Base-by-base conservation (phyloP, 2,113 vertebrate genomes). In the Turnix velox region DNA sequence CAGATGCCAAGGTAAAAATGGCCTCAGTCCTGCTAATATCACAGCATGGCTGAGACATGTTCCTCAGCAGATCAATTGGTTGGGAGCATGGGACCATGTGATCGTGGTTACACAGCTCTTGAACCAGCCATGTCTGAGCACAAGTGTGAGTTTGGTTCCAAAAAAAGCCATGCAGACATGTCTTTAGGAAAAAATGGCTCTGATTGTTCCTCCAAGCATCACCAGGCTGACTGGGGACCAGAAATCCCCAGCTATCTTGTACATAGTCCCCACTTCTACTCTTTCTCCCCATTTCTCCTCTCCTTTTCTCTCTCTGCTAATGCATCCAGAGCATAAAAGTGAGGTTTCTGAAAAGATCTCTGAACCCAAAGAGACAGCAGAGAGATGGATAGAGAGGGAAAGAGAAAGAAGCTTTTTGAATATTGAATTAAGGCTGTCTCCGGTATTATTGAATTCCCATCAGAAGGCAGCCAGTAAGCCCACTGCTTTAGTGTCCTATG, bases 361-460 rank as follows among this genome's bases (percentile, higher is more conserved):
- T 87, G 92, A 95, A 77, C 87, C 48, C 72, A 78, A 91, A 92
- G 91, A 91, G 94, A 88, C 54, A 91, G 42, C 0, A 0, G 20
- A 49, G 45, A 89, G 77, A 91, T 84, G 74, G 76, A 86, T 86
- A 94, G 87, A 87, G 78, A 86, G 66, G 72, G 79, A 88, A 77
- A 84, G 74, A 87, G 91, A 95, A 79, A 75, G 83, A 84, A 58
- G 95, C 96, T 94, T 94, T 96, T 88, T 97, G 95, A 97, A 98
- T 98, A 98, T 97, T 97, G 97, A 95, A 97, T 98, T 97, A 96
- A 96, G 96, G 80, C 97, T 98, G 97, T 97, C 98, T 98, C 97
- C 97, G 94, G 83, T 91, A 95, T 96, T 98, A 98, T 98, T 94
- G 98, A 98, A 97, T 98, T 98, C 95, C 96, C 95, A 97, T 97